phyloP scores from a whole-genome alignment of 2,797 vertebrate species.

The Erithacus rubecula region DNA sequence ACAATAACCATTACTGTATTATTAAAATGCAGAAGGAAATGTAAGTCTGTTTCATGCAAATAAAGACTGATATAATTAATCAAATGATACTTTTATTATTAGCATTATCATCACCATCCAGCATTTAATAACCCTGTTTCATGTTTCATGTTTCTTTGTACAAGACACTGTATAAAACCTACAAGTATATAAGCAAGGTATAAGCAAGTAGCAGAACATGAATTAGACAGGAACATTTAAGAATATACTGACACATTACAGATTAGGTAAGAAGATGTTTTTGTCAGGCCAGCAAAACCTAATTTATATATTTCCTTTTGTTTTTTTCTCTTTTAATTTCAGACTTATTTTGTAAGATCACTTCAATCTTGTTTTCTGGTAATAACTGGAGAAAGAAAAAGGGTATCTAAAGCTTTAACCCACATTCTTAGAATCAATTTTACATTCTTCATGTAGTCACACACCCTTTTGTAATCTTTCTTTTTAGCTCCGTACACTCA shows the following conservation, averaged over 20 bases:
- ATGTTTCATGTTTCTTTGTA: neutral
- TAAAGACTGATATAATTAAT: constrained; percentile 48
- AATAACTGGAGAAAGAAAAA: neutral
- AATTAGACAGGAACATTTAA: neutral
- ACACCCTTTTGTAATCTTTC: neutral
- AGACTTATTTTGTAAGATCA: neutral
- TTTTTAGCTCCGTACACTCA: neutral
- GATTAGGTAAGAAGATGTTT: neutral
- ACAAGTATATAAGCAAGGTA: neutral
- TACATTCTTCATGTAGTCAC: neutral
- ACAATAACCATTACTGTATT: constrained; percentile 65
- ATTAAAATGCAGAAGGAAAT: constrained; percentile 65
- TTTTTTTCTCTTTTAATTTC: neutral
- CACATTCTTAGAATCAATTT: neutral
- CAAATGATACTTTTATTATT: constrained; percentile 34
- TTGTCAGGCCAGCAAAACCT: neutral
- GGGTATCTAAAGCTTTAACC: neutral
- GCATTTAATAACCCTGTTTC: constrained; percentile 7
- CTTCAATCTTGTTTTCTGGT: neutral
- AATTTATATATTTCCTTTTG: neutral
- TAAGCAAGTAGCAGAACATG: neutral
- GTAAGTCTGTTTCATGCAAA: constrained; percentile 51
- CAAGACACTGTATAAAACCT: neutral
- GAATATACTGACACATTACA: neutral
- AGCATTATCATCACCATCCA: constrained; percentile 17